Conservation (phyloP, 2,113 vertebrate genomes). For the Fukomys damarensis region DNA sequence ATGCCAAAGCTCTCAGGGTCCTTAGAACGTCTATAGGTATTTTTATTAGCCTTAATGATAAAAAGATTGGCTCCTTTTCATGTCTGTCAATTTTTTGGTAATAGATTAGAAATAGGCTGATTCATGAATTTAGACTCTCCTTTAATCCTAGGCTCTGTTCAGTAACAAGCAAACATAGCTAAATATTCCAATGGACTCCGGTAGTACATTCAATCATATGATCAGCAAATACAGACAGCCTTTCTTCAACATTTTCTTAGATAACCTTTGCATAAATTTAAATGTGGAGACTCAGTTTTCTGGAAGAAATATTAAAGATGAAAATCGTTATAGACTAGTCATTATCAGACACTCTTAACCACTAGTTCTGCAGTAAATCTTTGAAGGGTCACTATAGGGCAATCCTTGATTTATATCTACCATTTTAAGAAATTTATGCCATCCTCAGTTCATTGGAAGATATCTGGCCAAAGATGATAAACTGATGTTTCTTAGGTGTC, state of each 20-base stretch:
- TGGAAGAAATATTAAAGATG: not conserved
- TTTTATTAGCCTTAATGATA: not conserved
- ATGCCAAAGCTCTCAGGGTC: not conserved
- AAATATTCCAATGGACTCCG: not conserved
- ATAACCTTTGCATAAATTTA: not conserved
- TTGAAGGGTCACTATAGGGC: not conserved
- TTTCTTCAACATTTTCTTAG: not conserved
- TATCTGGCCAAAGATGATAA: not conserved
- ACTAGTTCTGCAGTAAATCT: not conserved
- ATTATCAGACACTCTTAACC: not conserved
- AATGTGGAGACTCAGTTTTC: constrained; percentile 3
- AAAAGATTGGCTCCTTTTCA: not conserved
- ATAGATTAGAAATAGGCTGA: not conserved
- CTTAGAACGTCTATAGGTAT: not conserved
- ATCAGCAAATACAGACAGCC: not conserved
- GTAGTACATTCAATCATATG: not conserved
- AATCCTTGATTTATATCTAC: not conserved
- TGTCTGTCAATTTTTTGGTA: not conserved
- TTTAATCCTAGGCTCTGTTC: not conserved
- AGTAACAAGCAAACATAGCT: not conserved
- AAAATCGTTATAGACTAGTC: not conserved
- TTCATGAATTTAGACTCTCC: not conserved
- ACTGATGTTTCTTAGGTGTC: not conserved
- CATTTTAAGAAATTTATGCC: not conserved
- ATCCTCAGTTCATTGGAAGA: not conserved